Evolutionary conservation across 2,797 vertebrate species (phyloP), one percentile per base, ranked within the genome.

Genomic region (Micromesistius poutassou): DNA sequence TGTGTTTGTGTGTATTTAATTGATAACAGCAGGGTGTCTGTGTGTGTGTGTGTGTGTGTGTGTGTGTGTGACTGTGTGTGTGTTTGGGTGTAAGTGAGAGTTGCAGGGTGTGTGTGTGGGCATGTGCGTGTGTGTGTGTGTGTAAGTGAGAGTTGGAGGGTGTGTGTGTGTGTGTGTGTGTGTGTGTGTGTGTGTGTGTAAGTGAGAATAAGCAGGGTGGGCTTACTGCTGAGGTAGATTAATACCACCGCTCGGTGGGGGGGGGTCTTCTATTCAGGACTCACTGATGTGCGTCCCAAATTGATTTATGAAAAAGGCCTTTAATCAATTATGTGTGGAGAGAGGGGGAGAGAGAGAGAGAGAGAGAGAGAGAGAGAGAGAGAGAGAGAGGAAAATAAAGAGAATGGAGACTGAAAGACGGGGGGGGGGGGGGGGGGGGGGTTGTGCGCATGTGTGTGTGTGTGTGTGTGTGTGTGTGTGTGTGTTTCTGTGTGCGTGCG

Each of bases 241-340:
- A 92, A 93, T 90, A 90, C 84, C 22, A 36, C 80, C 72, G 80
- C 86, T 82, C 86, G 80, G 88, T 84, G 66, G 86, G 89, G 86
- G 75, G 87, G 86, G 81, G 42, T 82, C 91, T 91, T 94, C 95
- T 95, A 97, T 98, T 97, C 95, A 97, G 90, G 93, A 94, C 95
- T 98, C 97, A 99, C 96, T 97, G 97, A 99, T 98, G 96, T 97
- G 96, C 97, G 92, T 98, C 96, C 95, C 98, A 97, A 99, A 99
- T 98, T 98, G 97, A 97, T 98, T 97, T 98, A 98, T 98, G 96
- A 97, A 96, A 97, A 93, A 81, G 88, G 90, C 86, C 94, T 94
- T 95, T 97, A 98, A 98, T 99, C 97, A 97, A 98, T 98, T 98
- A 98, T 97, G 97, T 82, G 96, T 96, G 96, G 95, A 96, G 94